phyloP scores from a whole-genome alignment of 2,797 vertebrate genomes.

The Coluber constrictor region DNA sequence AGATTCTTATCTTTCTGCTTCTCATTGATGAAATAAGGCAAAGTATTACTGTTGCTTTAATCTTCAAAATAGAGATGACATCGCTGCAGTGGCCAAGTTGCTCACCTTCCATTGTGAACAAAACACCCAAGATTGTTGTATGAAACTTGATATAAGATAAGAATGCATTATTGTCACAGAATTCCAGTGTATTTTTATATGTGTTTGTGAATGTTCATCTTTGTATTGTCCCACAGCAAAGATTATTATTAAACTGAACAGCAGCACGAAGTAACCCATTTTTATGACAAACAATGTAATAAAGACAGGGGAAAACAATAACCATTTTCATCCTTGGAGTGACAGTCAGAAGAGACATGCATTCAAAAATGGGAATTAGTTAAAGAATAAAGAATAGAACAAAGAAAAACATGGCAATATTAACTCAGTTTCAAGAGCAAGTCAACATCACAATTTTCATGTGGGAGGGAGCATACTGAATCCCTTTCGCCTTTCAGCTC shows the following conservation, averaged over 20 bases:
- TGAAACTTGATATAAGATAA: not conserved
- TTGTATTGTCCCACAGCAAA: constrained; percentile 18
- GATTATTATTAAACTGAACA: constrained; percentile 18
- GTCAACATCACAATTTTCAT: not conserved
- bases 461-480: no score
- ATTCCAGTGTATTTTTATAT: constrained; percentile 12
- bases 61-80: not conserved
- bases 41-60: constrained; percentile 6
- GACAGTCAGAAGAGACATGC: constrained; percentile 6
- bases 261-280: constrained; percentile 24
- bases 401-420: constrained; percentile 28
- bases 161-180: not conserved
- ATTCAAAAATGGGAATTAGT: constrained; percentile 24
- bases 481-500: no score
- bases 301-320: not conserved
- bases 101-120: not conserved
- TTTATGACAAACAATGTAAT: constrained; percentile 5
- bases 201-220: constrained; percentile 9
- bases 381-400: not conserved
- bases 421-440: not conserved
- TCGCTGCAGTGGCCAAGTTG: constrained; percentile 13
- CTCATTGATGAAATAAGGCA: not conserved
- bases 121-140: not conserved
- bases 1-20: not conserved
- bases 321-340: constrained; percentile 24